These are phyloP conservation scores for Sula dactylatra DNA, from an alignment of 2,113 vertebrate species.

Conservation along the genomic window DNA sequence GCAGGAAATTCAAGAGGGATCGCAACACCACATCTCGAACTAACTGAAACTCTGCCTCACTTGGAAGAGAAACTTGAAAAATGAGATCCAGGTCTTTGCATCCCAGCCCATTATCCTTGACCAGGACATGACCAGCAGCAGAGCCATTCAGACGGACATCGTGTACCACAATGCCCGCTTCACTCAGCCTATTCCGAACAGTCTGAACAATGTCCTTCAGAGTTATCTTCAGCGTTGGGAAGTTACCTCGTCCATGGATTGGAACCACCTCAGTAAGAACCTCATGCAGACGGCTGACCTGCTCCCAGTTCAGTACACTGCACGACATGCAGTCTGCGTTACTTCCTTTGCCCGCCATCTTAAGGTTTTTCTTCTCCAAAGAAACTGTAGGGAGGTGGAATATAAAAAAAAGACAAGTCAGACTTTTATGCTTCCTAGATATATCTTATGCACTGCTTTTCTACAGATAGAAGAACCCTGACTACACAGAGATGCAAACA, in stretches of 20 bases:
- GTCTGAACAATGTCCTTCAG: constrained; percentile 93
- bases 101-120: constrained; percentile 91
- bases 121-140: constrained; percentile 92
- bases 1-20: constrained; percentile 92
- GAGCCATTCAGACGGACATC: constrained; percentile 94
- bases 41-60: constrained; percentile 86
- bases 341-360: constrained; percentile 78
- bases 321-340: constrained; percentile 65
- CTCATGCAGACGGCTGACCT: constrained; percentile 89
- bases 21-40: constrained; percentile 91
- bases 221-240: constrained; percentile 90
- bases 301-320: constrained; percentile 92
- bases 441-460: neutral
- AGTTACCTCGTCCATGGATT: constrained; percentile 93
- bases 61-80: constrained; percentile 89
- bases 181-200: constrained; percentile 82
- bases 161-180: constrained; percentile 83
- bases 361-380: constrained; percentile 31
- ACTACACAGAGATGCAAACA: neutral
- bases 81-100: constrained; percentile 98
- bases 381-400: constrained; percentile 32
- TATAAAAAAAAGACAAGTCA: neutral
- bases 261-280: constrained; percentile 90
- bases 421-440: neutral
- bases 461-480: neutral